Evolutionary conservation across 2,888 invertebrate genomes (phyloP), one percentile per base, ranked within the genome.

Genomic region (Drosophila buzzatii): DNA sequence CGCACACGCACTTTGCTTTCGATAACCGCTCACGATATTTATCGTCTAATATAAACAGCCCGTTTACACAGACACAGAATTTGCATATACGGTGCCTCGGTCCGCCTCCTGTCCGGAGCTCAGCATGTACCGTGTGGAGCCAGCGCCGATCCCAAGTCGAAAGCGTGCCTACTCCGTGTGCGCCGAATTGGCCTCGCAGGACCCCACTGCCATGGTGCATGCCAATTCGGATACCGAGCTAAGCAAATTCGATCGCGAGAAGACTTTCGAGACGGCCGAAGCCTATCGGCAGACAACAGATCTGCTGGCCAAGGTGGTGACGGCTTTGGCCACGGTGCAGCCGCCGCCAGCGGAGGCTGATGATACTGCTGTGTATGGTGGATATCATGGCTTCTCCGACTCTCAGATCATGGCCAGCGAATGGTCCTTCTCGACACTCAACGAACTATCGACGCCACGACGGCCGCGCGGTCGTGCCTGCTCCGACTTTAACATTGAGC

Each of bases 221-320:
- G 95, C 96, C 58, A 95, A 96, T 76, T 97, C 97, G 0, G 97
- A 97, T 82, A 96, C 96, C 0, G 97, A 97, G 92, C 93, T 97
- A 51, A 94, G 95, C 69, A 95, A 95, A 47, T 97, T 97, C 76
- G 97, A 97, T 91, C 96, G 96, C 85, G 95, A 96, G 79, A 95
- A 95, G 73, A 97, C 97, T 0, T 93, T 93, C 80, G 92, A 92
- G 69, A 95, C 95, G 23, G 95, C 95, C 1, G 95, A 95, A 72
- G 95, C 95, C 12, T 94, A 96, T 76, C 95, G 97, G 0, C 96
- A 96, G 85, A 96, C 97, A 9, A 96, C 96, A 8, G 96, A 97
- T 89, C 91, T 97, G 2, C 91, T 97, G 62, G 96, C 96, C 0
- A 95, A 96, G 91, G 95, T 97, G 49, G 97, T 97, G 0, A 96